A percentile compares a stretch with the other conserved stretches of the same genome.
Conservation (phyloP, 1,140 invertebrate species). For the Drosophila ercepeae region DNA sequence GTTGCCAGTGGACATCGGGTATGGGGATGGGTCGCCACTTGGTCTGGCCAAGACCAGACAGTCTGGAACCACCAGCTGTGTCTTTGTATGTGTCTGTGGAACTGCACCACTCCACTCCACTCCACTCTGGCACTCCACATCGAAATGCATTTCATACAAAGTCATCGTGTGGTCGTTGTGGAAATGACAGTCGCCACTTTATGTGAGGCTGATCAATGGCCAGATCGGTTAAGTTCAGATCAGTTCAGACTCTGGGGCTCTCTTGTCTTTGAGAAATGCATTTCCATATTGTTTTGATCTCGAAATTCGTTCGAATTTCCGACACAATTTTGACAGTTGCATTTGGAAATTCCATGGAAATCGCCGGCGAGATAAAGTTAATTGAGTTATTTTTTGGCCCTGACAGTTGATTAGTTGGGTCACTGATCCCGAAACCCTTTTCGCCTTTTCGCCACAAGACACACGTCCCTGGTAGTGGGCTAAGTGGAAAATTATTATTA, state of each 20-base stretch:
- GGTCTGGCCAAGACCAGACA: conserved; percentile 73
- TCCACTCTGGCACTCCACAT: conserved; percentile 30
- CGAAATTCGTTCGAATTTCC: conserved; percentile 75
- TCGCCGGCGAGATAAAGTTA: conserved; percentile 67
- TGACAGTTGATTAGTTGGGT: conserved; percentile 77
- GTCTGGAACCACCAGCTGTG: conserved; percentile 74
- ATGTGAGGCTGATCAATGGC: conserved; percentile 76
- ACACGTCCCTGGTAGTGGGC: conserved; percentile 29
- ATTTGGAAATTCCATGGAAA: conserved; percentile 70
- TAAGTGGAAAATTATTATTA: conserved; percentile 80
- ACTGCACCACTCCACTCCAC: conserved; percentile 15
- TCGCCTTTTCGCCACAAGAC: not conserved
- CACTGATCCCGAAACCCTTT: conserved; percentile 18
- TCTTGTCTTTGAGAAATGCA: conserved; percentile 71
- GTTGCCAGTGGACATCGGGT: conserved; percentile 6
- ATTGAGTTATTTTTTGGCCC: conserved; percentile 72
- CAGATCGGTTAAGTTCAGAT: conserved; percentile 25
- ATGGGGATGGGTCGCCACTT: conserved; percentile 57
- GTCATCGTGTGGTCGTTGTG: conserved; percentile 66
- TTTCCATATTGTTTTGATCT: conserved; percentile 80
- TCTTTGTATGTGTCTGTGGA: not conserved
- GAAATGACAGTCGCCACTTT: conserved; percentile 78
- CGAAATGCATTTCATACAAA: conserved; percentile 73
- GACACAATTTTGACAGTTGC: conserved; percentile 78
- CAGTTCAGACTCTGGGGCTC: conserved; percentile 10